These are phyloP conservation scores for Mormyrus iriodes DNA, from an alignment of 2,113 vertebrate species.

Conservation along the genomic window DNA sequence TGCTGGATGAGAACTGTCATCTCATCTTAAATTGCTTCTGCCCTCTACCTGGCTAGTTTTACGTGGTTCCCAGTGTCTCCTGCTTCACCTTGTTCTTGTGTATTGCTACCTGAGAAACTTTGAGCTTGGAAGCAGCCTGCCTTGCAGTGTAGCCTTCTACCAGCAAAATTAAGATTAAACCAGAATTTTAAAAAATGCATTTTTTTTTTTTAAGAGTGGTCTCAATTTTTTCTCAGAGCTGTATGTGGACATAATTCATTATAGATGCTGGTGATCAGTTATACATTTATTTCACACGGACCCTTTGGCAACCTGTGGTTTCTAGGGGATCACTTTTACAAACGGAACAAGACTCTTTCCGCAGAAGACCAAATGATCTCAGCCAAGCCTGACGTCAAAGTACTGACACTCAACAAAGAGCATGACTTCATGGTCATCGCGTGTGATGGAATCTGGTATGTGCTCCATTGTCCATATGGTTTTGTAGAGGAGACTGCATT, in stretches of 20 bases:
- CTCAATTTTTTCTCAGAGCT: too few species aligned
- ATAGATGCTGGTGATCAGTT: background rate
- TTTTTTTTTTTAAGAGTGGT: too few species aligned
- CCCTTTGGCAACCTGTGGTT: background rate
- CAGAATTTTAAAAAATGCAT: too few species aligned
- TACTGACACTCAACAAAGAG: slow-evolving; percentile 84
- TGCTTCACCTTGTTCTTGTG: too few species aligned
- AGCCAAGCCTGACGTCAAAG: slow-evolving; percentile 88
- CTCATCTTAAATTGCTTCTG: too few species aligned
- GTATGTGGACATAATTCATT: background rate
- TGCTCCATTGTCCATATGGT: background rate
- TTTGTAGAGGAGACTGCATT: background rate
- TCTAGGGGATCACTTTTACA: slow-evolving; percentile 95
- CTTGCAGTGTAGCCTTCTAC: too few species aligned
- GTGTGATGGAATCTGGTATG: slow-evolving; percentile 95
- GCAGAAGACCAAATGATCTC: slow-evolving; percentile 98
- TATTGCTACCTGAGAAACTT: too few species aligned
- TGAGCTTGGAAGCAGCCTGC: too few species aligned
- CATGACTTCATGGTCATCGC: slow-evolving; percentile 98
- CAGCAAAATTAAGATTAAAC: too few species aligned
- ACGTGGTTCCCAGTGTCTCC: too few species aligned
- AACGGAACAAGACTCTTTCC: slow-evolving; percentile 86
- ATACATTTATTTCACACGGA: background rate
- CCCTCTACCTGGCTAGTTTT: too few species aligned
- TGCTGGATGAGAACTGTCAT: too few species aligned